Evolutionary conservation across 1,140 invertebrate species (phyloP).

Genomic region (Idris sp.): DNA sequence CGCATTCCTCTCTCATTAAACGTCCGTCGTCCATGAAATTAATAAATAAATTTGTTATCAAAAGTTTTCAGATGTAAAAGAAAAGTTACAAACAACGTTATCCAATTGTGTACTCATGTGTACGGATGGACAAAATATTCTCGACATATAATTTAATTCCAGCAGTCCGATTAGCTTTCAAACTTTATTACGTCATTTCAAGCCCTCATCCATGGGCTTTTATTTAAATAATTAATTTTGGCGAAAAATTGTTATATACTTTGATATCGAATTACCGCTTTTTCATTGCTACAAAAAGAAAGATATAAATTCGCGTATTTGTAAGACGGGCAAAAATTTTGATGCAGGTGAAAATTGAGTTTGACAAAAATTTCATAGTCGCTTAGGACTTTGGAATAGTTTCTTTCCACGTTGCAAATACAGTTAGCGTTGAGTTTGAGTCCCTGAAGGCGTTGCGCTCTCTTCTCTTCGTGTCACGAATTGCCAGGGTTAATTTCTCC

Average conservation of each 20-base stretch:
- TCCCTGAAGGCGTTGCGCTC: conserved; percentile 86
- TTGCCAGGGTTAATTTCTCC: conserved; percentile 79
- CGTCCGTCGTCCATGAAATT: conserved; percentile 15
- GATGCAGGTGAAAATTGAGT: conserved; percentile 58
- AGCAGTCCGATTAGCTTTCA: neutral
- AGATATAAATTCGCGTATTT: conserved; percentile 36
- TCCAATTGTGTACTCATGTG: conserved; percentile 6
- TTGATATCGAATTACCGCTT: conserved; percentile 34
- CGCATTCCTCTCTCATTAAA: conserved; percentile 12
- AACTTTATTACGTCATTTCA: conserved; percentile 6
- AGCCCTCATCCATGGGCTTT: too few species aligned
- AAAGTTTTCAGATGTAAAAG: conserved; percentile 29
- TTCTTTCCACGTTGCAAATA: conserved; percentile 60
- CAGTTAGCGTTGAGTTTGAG: conserved; percentile 76
- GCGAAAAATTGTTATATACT: conserved; percentile 5
- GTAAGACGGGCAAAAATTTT: conserved; percentile 57
- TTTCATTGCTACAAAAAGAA: too few species aligned
- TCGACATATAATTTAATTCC: conserved; percentile 13
- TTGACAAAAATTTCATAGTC: conserved; percentile 59
- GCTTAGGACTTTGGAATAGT: conserved; percentile 63
- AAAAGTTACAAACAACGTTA: conserved; percentile 17
- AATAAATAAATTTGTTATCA: conserved; percentile 21
- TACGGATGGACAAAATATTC: conserved; percentile 12
- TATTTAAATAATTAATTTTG: conserved; percentile 10
- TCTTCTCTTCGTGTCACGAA: conserved; percentile 83